phyloP scores from a whole-genome alignment of 2,888 invertebrate genomes.

The Apeira syringaria region DNA sequence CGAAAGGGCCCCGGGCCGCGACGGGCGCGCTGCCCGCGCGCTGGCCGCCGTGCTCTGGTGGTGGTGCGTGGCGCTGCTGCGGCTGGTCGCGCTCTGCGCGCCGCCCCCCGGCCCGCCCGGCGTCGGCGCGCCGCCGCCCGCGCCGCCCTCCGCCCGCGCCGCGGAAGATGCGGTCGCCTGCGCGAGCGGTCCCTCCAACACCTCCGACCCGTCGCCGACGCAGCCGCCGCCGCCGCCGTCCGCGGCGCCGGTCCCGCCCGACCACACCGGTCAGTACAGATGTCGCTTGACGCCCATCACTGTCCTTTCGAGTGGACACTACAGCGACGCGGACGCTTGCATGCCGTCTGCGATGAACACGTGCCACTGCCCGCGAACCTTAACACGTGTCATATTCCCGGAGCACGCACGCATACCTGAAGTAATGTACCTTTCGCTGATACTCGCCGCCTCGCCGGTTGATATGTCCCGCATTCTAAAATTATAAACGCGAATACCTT shows the following conservation, averaged over 20 bases:
- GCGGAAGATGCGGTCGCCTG: slow-evolving; percentile 74
- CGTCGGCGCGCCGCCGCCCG: slow-evolving; percentile 55
- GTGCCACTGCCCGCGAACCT: slow-evolving; percentile 1
- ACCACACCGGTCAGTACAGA: slow-evolving; percentile 68
- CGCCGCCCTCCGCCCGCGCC: slow-evolving; percentile 69
- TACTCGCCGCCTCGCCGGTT: slow-evolving; percentile 9
- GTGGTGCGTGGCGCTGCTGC: slow-evolving; percentile 82
- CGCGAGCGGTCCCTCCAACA: slow-evolving; percentile 71
- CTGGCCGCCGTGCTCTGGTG: slow-evolving; percentile 82
- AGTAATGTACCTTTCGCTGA: slow-evolving; percentile 18
- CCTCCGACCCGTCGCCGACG: slow-evolving; percentile 60
- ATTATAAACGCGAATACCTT: slow-evolving; percentile 31
- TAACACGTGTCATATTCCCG: slow-evolving; percentile 10
- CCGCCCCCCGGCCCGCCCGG: slow-evolving; percentile 75
- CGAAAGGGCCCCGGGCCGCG: slow-evolving; percentile 76
- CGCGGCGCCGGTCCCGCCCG: slow-evolving; percentile 55
- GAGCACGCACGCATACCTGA: slow-evolving; percentile 14
- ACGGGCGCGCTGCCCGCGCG: slow-evolving; percentile 79
- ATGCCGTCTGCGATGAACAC: background rate
- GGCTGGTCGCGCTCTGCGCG: slow-evolving; percentile 79
- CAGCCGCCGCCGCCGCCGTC: slow-evolving; percentile 36
- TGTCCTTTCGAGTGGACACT: no score
- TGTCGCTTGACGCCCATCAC: slow-evolving; percentile 9
- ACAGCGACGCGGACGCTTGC: background rate
- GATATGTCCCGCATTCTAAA: slow-evolving; percentile 31